Evolutionary conservation across 2,888 invertebrate genomes (phyloP).

Genomic region (Cerastis rubricosa): DNA sequence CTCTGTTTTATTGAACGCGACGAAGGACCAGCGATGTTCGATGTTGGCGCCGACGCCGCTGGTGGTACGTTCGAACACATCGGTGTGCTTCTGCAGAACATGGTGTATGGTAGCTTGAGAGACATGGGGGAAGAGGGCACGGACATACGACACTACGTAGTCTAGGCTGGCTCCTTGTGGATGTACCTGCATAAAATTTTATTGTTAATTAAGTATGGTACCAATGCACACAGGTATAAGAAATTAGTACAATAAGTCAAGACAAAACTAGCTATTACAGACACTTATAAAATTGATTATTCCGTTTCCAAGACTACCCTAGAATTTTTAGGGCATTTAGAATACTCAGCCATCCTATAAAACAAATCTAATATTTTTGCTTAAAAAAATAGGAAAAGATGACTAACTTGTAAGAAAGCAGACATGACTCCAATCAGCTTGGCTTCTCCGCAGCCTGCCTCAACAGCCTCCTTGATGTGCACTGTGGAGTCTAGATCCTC

Average conservation of each 20-base stretch:
- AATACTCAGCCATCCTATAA: background rate
- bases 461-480: conserved; percentile 75
- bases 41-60: conserved; percentile 96
- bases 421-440: conserved; percentile 96
- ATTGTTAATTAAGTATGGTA: background rate
- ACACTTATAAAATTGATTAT: background rate
- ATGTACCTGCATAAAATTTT: conserved; percentile 92
- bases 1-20: conserved; percentile 90
- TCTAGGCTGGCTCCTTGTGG: conserved; percentile 97
- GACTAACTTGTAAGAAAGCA: conserved; percentile 95
- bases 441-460: conserved; percentile 89
- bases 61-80: conserved; percentile 95
- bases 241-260: background rate
- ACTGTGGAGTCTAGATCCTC: conserved; percentile 78
- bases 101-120: conserved; percentile 94
- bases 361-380: background rate
- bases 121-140: conserved; percentile 94
- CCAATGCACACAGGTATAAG: background rate
- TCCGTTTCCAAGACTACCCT: background rate
- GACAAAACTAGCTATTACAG: background rate
- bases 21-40: conserved; percentile 96
- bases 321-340: background rate
- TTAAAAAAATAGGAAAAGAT: background rate
- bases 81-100: conserved; percentile 94
- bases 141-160: conserved; percentile 97